These are phyloP conservation scores for Galbula dea DNA, from an alignment of 2,113 vertebrate species.

Conservation along the genomic window DNA sequence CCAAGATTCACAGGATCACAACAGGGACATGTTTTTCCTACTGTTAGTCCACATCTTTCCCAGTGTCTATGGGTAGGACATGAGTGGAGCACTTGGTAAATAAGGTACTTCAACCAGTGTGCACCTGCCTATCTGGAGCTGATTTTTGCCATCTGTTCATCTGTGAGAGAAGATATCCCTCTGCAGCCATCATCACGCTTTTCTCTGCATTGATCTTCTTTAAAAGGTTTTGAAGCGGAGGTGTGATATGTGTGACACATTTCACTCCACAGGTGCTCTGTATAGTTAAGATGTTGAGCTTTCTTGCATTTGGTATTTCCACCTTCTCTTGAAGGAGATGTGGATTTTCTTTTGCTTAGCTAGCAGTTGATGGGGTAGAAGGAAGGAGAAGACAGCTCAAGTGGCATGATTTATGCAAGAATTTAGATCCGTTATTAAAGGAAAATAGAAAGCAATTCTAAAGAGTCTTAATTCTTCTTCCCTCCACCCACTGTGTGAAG, in stretches of 20 bases:
- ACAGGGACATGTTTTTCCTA: background rate
- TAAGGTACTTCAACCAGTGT: background rate
- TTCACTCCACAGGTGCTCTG: fast-evolving
- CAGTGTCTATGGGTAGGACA: fast-evolving
- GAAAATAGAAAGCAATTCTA: background rate
- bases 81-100: background rate
- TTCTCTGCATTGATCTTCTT: background rate
- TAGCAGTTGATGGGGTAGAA: background rate
- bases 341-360: background rate
- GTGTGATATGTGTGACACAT: background rate
- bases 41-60: background rate
- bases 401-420: background rate
- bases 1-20: background rate
- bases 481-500: background rate
- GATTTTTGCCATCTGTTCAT: background rate
- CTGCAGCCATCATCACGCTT: background rate
- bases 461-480: background rate
- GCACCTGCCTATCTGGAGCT: background rate
- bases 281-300: background rate
- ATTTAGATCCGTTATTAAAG: background rate
- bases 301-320: background rate
- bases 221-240: background rate
- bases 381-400: background rate
- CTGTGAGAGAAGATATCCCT: background rate
- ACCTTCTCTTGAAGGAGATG: background rate